A percentile compares a stretch with the other conserved stretches of the same genome.
Evolutionary conservation across 2,888 invertebrate species (phyloP).

Genomic region (Euzetes globulus): DNA sequence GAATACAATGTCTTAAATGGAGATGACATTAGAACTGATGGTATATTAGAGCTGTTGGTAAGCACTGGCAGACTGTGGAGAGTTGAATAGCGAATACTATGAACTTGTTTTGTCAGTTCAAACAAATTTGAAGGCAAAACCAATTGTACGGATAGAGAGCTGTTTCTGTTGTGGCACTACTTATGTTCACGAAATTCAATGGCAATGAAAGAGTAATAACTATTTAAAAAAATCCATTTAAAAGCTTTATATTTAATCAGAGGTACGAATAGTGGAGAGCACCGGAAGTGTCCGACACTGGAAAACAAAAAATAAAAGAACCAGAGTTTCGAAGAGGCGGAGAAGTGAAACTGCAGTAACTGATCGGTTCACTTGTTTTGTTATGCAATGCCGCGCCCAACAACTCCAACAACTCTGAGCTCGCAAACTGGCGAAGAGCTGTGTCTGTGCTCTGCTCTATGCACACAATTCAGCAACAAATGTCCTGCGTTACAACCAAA

Average conservation of each 20-base stretch:
- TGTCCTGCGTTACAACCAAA: conserved; percentile 21
- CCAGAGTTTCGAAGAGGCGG: conserved; percentile 16
- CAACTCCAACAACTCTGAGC: conserved; percentile 15
- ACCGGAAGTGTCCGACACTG: conserved; percentile 28
- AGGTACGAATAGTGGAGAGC: not conserved
- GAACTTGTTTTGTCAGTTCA: conserved; percentile 26
- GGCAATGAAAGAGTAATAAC: not conserved
- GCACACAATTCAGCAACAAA: conserved; percentile 19
- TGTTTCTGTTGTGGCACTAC: not conserved
- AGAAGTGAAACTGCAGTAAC: conserved; percentile 19
- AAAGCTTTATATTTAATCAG: conserved; percentile 1
- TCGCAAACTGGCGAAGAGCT: not conserved
- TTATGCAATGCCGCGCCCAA: conserved; percentile 31
- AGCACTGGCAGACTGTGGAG: not conserved
- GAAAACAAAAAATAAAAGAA: conserved; percentile 15
- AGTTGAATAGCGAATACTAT: not conserved
- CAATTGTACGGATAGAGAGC: not conserved
- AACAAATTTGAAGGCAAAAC: not conserved
- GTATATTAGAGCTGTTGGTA: not conserved
- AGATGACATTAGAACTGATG: not conserved
- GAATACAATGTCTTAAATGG: not conserved
- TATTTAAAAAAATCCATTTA: not conserved
- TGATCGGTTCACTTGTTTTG: conserved; percentile 30
- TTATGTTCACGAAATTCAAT: not conserved
- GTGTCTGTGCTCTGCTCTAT: not conserved